These are phyloP conservation scores for Drosophila neocordata DNA, from an alignment of 1,140 invertebrate genomes.

Conservation along the genomic window DNA sequence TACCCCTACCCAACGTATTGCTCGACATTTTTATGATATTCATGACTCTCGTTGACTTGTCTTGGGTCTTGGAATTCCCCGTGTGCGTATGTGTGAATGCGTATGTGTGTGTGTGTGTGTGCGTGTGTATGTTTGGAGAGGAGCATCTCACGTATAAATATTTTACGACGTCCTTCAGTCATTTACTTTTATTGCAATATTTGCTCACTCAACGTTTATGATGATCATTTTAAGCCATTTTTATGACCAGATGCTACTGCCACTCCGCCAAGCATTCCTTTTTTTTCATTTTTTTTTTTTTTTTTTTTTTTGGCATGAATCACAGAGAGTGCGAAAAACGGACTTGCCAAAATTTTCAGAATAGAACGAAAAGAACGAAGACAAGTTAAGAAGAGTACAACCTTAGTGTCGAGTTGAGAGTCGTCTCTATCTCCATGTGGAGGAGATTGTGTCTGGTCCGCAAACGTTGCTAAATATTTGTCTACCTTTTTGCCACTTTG, in stretches of 20 bases:
- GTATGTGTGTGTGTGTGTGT: slow-evolving; percentile 30
- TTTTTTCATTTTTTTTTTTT: not conserved
- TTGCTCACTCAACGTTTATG: slow-evolving; percentile 83
- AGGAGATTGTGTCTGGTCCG: slow-evolving; percentile 35
- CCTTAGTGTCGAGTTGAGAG: slow-evolving; percentile 39
- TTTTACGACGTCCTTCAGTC: slow-evolving; percentile 83
- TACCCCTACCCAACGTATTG: slow-evolving; percentile 4
- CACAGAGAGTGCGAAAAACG: slow-evolving; percentile 7
- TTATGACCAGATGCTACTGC: slow-evolving; percentile 74
- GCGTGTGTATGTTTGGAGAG: slow-evolving; percentile 20
- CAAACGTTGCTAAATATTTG: slow-evolving; percentile 74
- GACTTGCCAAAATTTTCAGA: slow-evolving; percentile 9
- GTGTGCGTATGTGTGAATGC: slow-evolving; percentile 9
- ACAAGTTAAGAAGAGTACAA: not conserved
- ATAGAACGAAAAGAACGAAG: not conserved
- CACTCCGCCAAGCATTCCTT: slow-evolving; percentile 18
- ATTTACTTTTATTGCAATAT: slow-evolving; percentile 83
- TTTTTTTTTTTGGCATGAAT: not conserved
- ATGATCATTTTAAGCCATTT: slow-evolving; percentile 83
- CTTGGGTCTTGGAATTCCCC: not conserved
- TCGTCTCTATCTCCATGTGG: slow-evolving; percentile 33
- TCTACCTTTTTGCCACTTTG: slow-evolving; percentile 60
- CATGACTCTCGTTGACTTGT: slow-evolving; percentile 47
- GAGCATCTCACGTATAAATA: slow-evolving; percentile 81
- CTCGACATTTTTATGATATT: slow-evolving; percentile 60